These are phyloP conservation scores for Crossaster papposus DNA, from an alignment of 53 echinoderm and acorn worm genomes.

Conservation along the genomic window DNA sequence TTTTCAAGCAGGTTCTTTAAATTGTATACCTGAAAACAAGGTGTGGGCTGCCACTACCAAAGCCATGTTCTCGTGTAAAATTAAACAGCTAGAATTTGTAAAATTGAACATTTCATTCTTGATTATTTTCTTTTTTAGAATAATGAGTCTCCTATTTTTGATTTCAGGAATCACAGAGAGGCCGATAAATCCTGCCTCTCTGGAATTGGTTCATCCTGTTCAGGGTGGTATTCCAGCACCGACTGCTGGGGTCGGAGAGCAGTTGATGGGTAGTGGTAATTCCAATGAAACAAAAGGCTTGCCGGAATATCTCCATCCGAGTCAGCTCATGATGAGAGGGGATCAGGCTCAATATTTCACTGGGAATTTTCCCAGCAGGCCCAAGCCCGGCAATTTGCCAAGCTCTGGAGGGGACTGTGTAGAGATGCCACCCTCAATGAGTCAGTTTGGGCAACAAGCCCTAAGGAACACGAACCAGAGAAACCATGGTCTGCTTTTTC, in stretches of 20 bases:
- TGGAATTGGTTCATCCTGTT: constrained; percentile 9
- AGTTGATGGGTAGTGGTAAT: neutral
- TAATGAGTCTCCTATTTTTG: neutral
- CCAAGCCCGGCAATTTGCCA: neutral
- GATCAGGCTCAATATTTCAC: constrained; percentile 30
- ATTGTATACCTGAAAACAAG: no score
- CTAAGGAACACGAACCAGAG: constrained; percentile 1
- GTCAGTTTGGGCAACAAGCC: neutral
- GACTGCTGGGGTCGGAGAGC: neutral
- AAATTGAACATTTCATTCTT: no score
- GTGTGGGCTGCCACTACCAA: no score
- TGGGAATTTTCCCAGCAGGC: constrained; percentile 20
- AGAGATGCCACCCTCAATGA: neutral
- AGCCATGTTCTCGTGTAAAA: no score
- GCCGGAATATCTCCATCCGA: constrained; percentile 6
- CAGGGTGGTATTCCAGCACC: neutral
- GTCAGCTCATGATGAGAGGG: constrained; percentile 53
- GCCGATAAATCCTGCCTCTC: constrained; percentile 44
- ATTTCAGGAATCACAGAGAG: constrained; percentile 44
- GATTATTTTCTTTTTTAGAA: no score
- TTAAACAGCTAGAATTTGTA: no score
- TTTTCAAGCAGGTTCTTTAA: no score
- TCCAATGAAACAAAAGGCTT: constrained; percentile 6
- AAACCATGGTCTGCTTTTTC: neutral
- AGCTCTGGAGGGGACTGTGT: constrained; percentile 50